phyloP scores from a whole-genome alignment of 2,888 invertebrate genomes.

The Hemithea aestivaria region DNA sequence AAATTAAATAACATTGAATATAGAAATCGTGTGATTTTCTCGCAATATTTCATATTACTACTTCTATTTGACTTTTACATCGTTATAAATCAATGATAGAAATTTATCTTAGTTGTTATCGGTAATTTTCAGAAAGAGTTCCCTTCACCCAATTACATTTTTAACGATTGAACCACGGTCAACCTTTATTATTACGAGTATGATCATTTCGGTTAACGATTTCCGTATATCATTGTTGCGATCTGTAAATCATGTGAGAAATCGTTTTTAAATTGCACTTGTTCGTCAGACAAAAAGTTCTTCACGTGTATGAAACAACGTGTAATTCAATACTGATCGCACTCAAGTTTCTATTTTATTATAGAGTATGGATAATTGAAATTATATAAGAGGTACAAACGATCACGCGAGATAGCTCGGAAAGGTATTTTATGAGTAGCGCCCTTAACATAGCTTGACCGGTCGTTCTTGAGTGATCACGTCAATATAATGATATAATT shows the following conservation, averaged over 20 bases:
- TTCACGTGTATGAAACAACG: no score
- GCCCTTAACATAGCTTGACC: no score
- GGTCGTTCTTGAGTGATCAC: no score
- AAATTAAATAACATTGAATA: no score
- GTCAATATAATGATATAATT: no score
- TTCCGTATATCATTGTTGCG: constrained; percentile 14
- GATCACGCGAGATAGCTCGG: constrained; percentile 3
- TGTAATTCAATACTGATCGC: no score
- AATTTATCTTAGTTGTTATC: not conserved
- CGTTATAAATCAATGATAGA: no score
- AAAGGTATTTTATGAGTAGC: not conserved
- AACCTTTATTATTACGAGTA: no score
- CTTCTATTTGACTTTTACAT: no score
- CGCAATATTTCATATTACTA: no score
- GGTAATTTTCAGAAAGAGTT: constrained; percentile 15
- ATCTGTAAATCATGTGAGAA: constrained; percentile 9
- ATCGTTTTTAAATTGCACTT: no score
- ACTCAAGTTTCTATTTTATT: constrained; percentile 16
- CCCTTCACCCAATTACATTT: constrained; percentile 20
- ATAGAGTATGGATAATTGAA: constrained; percentile 6
- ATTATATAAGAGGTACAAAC: constrained; percentile 3
- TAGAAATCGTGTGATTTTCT: not conserved
- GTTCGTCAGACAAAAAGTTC: no score
- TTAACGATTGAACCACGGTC: constrained; percentile 12
- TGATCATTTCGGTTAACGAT: constrained; percentile 14